Evolutionary conservation across 1,140 invertebrate genomes (phyloP).

Genomic region (Aporrectodea caliginosa): DNA sequence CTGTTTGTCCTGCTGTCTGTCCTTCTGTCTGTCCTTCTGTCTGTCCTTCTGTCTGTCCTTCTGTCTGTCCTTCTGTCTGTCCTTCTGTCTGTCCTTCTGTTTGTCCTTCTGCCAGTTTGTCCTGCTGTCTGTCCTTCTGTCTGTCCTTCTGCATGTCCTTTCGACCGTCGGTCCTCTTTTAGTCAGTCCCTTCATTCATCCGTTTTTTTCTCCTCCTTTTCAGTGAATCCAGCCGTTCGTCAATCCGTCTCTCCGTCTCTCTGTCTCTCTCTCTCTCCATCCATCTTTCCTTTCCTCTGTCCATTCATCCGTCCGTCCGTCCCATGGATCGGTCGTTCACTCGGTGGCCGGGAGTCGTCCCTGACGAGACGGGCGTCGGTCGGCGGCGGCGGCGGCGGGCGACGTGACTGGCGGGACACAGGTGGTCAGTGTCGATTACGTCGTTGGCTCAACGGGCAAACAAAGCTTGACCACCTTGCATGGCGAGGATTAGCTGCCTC

Average conservation of each 20-base stretch:
- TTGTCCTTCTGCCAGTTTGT: not conserved
- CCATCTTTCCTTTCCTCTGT: not conserved
- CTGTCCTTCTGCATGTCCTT: not conserved
- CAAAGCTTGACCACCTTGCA: too few species aligned
- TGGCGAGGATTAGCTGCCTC: too few species aligned
- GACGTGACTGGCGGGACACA: too few species aligned
- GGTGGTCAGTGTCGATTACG: too few species aligned
- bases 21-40: not conserved
- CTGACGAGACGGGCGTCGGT: too few species aligned
- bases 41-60: not conserved
- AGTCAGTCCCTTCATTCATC: too few species aligned
- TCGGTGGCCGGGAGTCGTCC: too few species aligned
- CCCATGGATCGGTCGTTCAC: not conserved
- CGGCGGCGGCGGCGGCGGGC: too few species aligned
- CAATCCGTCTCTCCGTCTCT: not conserved
- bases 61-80: not conserved
- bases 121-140: not conserved
- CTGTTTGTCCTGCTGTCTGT: not conserved
- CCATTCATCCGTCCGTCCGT: not conserved
- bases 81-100: not conserved
- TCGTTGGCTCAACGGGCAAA: too few species aligned
- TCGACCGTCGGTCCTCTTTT: too few species aligned
- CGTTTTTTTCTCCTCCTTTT: too few species aligned
- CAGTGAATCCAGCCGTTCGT: too few species aligned
- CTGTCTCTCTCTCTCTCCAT: not conserved